Percentiles rank a stretch among this genome's conserved stretches.
phyloP scores from a whole-genome alignment of 2,888 invertebrate species.

The Lapara coniferarum region DNA sequence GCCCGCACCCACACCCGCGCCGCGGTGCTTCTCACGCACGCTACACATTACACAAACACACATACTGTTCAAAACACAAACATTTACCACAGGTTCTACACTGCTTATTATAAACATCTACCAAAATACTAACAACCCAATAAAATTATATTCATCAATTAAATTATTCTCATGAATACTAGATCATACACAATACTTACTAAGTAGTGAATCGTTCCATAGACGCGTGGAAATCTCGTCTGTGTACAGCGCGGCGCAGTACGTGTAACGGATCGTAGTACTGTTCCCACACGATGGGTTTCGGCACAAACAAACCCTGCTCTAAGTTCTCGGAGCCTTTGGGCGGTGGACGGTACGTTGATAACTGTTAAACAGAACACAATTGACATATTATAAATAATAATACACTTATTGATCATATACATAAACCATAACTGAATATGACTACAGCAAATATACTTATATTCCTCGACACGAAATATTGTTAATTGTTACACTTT shows the following conservation, averaged over 20 bases:
- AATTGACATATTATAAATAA: background rate
- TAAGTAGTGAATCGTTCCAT: conserved; percentile 96
- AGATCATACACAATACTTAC: conserved; percentile 77
- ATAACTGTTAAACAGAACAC: conserved; percentile 79
- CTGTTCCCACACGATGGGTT: conserved; percentile 94
- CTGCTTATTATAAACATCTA: too few species aligned
- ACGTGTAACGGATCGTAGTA: conserved; percentile 98
- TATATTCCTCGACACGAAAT: background rate
- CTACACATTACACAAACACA: conserved; percentile 40
- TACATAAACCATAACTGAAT: background rate
- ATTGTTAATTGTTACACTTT: too few species aligned
- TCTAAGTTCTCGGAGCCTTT: conserved; percentile 90
- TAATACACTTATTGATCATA: too few species aligned
- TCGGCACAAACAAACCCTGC: conserved; percentile 94
- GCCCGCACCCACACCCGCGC: conserved; percentile 30
- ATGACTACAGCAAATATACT: background rate
- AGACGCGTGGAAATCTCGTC: conserved; percentile 96
- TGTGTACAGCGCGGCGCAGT: conserved; percentile 93
- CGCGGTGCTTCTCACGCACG: conserved; percentile 69
- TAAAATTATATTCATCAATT: too few species aligned
- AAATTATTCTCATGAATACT: too few species aligned
- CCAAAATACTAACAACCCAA: too few species aligned
- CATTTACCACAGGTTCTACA: background rate
- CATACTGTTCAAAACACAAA: too few species aligned
- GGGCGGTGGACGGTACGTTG: conserved; percentile 93